A percentile compares a stretch with the other conserved stretches of the same genome.
Conservation (phyloP, 2,888 invertebrate species). For the Chaitophorus viminalis region DNA sequence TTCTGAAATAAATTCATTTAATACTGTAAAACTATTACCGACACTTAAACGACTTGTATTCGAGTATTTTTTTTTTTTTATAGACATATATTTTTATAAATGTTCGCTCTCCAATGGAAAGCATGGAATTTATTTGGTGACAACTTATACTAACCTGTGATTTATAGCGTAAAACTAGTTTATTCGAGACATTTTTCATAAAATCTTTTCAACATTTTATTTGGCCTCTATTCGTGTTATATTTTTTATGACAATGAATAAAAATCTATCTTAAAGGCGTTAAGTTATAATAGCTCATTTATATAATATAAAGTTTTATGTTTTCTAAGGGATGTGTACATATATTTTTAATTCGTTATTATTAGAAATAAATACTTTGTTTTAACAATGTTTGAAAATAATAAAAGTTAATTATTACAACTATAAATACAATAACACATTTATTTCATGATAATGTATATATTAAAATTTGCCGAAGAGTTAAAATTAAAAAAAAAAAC, state of each 20-base stretch:
- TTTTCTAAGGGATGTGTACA: background rate
- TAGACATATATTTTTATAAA: background rate
- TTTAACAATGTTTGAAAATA: background rate
- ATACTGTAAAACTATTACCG: background rate
- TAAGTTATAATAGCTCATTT: background rate
- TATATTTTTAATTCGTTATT: background rate
- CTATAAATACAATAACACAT: too few relatives aligned
- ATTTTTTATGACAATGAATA: background rate
- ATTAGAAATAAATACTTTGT: background rate
- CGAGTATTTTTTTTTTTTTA: background rate
- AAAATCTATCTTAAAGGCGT: background rate
- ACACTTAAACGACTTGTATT: conserved; percentile 3
- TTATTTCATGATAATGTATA: too few relatives aligned
- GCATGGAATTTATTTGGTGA: background rate
- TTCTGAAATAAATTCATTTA: background rate
- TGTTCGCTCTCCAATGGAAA: background rate
- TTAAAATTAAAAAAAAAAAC: too few relatives aligned
- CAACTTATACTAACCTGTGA: conserved; percentile 17
- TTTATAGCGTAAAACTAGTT: background rate
- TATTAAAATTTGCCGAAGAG: too few relatives aligned
- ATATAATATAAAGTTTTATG: too few relatives aligned
- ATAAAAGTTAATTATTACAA: background rate
- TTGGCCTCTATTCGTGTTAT: background rate
- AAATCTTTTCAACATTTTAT: background rate
- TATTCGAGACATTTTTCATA: conserved; percentile 8